phyloP scores from a whole-genome alignment of 2,888 invertebrate species.

The Nephrotoma flavescens region DNA sequence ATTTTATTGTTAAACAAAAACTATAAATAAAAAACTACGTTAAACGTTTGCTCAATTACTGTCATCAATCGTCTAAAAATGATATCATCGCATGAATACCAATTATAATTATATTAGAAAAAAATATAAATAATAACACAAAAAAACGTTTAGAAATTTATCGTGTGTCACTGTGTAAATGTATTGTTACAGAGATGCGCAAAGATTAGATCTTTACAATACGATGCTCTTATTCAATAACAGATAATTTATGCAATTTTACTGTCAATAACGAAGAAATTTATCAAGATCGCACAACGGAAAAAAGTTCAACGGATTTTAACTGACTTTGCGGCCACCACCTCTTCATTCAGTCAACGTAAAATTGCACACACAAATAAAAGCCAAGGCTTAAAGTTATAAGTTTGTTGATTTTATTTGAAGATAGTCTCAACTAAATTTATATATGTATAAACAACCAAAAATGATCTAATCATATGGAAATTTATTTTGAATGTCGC shows the following conservation, averaged over 20 bases:
- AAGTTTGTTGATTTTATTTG: neutral
- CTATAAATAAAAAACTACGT: neutral
- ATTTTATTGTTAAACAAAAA: neutral
- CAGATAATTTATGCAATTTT: neutral
- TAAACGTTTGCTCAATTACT: neutral
- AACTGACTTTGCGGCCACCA: neutral
- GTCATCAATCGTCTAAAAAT: neutral
- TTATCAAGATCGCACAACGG: neutral
- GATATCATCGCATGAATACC: neutral
- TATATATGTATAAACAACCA: neutral
- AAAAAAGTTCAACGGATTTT: neutral
- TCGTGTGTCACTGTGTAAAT: neutral
- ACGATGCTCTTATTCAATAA: neutral
- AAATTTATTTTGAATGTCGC: neutral
- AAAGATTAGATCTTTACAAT: neutral
- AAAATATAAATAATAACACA: neutral
- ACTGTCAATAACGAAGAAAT: neutral
- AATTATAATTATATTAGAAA: neutral
- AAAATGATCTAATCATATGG: neutral
- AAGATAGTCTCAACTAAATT: neutral
- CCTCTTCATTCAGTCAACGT: neutral
- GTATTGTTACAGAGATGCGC: neutral
- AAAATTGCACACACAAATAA: neutral
- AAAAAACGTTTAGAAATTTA: neutral
- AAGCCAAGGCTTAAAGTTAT: neutral